Evolutionary conservation across 2,888 invertebrate species (phyloP), one percentile per base, ranked within the genome.

Genomic region (Ypsolopha sequella): DNA sequence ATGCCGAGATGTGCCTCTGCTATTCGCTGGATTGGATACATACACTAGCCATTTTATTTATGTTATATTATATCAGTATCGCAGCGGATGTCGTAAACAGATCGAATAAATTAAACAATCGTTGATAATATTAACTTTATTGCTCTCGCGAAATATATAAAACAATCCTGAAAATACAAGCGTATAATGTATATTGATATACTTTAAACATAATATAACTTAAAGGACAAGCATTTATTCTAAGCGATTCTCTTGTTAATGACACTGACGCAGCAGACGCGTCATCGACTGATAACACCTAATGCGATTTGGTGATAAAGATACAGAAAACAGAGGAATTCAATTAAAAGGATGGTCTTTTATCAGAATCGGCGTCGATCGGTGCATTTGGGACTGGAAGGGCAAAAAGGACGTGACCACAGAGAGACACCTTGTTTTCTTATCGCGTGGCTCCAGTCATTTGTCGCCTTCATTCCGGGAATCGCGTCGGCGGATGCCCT

Each of bases 381-480:
- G 65, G 13, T 41, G 48, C 46, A 41, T 35, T 49, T 49, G 41
- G 46, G 46, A 7, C 36, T 49, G 14, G 24, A 10, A 41, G 60
- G 58, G 59, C 63, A 64, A 68, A 72, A 75, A 73, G 68, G 68
- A 73, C 71, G 36, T 49, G 65, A 54, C 49, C 57, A 64, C 65
- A 73, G 68, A 69, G 62, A 67, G 65, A 70, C 65, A 68, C 68
- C 69, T 73, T 71, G 66, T 71, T 56, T 60, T 69, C 76, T 84
- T 84, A 82, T 82, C 81, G 74, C 63, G 61, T 60, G 47, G 51
- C 38, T 14, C 66, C 70, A 73, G 69, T 79, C 79, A 84, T 82
- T 84, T 82, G 84, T 79, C 72, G 80, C 70, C 68, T 74, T 75
- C 81, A 81, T 85, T 86, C 85, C 80, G 68, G 84, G 85, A 86